A percentile compares a stretch with the other conserved stretches of the same genome.
phyloP scores from a whole-genome alignment of 1,140 invertebrate genomes.

The Glomeris maerens region DNA sequence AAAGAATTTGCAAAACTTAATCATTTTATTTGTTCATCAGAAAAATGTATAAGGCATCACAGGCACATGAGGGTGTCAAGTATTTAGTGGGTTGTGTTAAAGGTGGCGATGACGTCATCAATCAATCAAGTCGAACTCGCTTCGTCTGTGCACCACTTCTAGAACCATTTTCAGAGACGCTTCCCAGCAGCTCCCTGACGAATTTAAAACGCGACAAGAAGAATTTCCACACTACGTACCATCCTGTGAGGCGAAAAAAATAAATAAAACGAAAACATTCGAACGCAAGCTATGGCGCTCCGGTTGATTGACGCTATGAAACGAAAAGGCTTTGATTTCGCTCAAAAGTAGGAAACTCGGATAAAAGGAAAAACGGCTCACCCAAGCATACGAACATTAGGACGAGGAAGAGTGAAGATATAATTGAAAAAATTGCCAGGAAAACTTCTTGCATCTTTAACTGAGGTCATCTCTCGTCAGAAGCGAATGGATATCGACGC shows the following conservation, averaged over 20 bases:
- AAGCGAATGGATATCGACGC: too few species aligned
- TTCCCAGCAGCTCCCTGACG: conserved; percentile 65
- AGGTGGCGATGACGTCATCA: too few species aligned
- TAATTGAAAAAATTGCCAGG: conserved; percentile 33
- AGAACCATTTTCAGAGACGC: too few species aligned
- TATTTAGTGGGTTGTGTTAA: too few species aligned
- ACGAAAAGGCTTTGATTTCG: background rate
- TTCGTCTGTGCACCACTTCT: too few species aligned
- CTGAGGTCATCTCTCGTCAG: too few species aligned
- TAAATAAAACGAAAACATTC: conserved; percentile 1
- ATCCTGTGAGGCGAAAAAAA: conserved; percentile 44
- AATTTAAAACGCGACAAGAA: conserved; percentile 73
- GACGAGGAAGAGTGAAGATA: conserved; percentile 34
- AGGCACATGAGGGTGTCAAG: too few species aligned
- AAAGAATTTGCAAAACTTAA: too few species aligned
- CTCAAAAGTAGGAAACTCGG: background rate
- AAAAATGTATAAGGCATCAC: too few species aligned
- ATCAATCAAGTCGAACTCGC: too few species aligned
- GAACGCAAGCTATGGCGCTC: background rate
- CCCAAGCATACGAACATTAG: conserved; percentile 36
- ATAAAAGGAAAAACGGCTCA: conserved; percentile 24
- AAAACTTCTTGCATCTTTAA: too few species aligned
- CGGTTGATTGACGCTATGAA: conserved; percentile 1
- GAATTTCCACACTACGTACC: conserved; percentile 80
- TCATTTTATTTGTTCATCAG: too few species aligned